These are phyloP conservation scores for Macrophya annulata DNA, from an alignment of 2,888 invertebrate genomes.

Conservation along the genomic window DNA sequence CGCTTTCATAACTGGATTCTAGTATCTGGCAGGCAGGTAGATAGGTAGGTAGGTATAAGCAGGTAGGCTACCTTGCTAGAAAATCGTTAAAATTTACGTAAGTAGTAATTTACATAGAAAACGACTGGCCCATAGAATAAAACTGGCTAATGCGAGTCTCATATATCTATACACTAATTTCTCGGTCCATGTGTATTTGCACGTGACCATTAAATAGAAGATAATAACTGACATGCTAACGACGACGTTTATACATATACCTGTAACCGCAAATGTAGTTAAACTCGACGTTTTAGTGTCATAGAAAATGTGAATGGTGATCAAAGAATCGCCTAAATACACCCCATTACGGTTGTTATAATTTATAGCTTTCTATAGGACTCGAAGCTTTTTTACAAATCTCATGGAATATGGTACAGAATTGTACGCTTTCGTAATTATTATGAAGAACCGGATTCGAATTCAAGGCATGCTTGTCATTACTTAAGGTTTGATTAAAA, in stretches of 20 bases:
- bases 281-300: background rate
- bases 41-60: background rate
- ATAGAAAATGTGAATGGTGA: background rate
- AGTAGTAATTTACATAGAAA: background rate
- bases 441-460: background rate
- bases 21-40: background rate
- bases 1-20: slow-evolving; percentile 46
- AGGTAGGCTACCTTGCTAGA: background rate
- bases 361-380: background rate
- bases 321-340: background rate
- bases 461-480: background rate
- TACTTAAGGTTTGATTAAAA: background rate
- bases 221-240: background rate
- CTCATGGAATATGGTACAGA: background rate
- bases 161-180: background rate
- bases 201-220: background rate
- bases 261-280: background rate
- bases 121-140: background rate
- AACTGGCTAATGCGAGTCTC: background rate
- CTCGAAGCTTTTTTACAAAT: background rate
- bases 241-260: background rate
- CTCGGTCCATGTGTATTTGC: background rate
- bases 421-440: background rate
- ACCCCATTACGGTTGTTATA: background rate
- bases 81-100: slow-evolving; percentile 39